Evolutionary conservation across 2,113 vertebrate species (phyloP).

Genomic region (Dromaius novaehollandiae): DNA sequence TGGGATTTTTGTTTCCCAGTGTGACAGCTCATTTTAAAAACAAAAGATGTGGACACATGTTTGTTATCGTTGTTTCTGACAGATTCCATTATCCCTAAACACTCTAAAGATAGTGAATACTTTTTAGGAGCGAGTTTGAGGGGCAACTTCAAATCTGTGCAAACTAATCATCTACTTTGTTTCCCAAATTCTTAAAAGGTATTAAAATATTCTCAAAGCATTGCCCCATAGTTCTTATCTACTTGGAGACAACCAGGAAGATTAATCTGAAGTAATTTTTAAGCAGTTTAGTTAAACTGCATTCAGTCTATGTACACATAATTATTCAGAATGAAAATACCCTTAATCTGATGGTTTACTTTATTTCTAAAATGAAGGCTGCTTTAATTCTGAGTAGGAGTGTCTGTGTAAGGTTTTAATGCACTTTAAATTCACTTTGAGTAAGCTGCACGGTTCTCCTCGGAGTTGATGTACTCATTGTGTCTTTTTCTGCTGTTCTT

Average conservation of each 20-base stretch:
- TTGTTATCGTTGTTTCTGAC: not conserved
- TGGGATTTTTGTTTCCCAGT: not conserved
- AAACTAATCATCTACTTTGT: not conserved
- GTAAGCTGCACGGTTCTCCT: not conserved
- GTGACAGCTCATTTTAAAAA: not conserved
- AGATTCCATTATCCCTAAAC: not conserved
- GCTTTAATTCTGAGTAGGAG: not conserved
- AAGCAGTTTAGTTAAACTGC: conserved; percentile 4
- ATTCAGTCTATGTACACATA: not conserved
- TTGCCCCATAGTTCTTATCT: not conserved
- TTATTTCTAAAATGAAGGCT: not conserved
- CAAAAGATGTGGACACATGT: not conserved
- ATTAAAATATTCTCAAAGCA: not conserved
- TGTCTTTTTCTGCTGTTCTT: not conserved
- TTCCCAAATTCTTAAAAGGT: not conserved
- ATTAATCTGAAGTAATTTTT: not conserved
- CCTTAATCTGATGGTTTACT: not conserved
- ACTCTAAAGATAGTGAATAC: not conserved
- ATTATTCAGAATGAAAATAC: not conserved
- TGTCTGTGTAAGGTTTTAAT: not conserved
- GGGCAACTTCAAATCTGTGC: not conserved
- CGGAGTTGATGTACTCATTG: not conserved
- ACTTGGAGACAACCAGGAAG: not conserved
- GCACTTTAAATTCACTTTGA: not conserved
- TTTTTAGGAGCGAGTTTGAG: not conserved